A percentile compares a stretch with the other conserved stretches of the same genome.
Conservation (phyloP, 37 sponge, comb jelly and placozoan genomes). For the Agelas oroides region DNA sequence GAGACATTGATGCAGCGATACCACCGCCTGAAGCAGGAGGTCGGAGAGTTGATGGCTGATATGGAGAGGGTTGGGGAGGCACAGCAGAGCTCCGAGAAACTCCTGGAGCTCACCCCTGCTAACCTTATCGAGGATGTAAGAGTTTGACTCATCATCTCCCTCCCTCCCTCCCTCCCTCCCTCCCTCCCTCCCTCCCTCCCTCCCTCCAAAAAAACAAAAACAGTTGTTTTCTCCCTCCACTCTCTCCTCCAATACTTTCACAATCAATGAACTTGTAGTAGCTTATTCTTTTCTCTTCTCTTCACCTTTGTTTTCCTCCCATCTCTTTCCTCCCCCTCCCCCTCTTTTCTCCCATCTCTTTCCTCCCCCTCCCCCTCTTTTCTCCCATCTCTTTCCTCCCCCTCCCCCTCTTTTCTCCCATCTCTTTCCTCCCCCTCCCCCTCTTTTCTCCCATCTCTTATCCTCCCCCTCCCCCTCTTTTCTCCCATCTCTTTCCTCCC, state of each 20-base stretch:
- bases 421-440: no score
- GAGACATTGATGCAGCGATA: constrained; percentile 71
- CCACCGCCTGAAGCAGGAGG: constrained; percentile 73
- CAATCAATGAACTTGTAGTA: no score
- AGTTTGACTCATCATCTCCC: not conserved
- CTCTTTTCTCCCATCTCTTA: no score
- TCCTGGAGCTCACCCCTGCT: constrained; percentile 31
- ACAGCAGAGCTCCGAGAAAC: constrained; percentile 37
- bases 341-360: not conserved
- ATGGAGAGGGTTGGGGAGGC: constrained; percentile 41
- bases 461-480: no score
- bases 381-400: no score
- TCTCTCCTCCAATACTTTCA: not conserved
- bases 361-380: not conserved
- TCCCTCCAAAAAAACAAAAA: no score
- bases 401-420: no score
- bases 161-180: not conserved
- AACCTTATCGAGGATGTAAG: constrained; percentile 63
- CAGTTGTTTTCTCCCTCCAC: not conserved
- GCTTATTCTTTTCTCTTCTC: not conserved
- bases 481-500: no score
- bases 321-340: not conserved
- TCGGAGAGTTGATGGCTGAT: constrained; percentile 58
- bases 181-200: not conserved
- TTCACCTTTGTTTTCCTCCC: no score